Percentiles rank a stretch among this genome's conserved stretches.
Conservation (phyloP, 2,888 invertebrate genomes). For the Escarpia spicata region DNA sequence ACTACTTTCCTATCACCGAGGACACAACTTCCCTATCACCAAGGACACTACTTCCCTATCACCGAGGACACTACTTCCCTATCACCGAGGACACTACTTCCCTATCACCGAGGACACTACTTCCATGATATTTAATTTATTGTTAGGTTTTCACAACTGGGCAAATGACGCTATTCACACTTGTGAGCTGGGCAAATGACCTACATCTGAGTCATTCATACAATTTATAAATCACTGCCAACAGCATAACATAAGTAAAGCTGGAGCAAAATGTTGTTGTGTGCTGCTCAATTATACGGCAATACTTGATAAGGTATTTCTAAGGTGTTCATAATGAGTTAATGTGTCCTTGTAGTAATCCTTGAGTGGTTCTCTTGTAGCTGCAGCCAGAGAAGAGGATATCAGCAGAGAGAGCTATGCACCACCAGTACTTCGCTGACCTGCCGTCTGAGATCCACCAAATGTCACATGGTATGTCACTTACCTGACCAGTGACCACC, state of each 20-base stretch:
- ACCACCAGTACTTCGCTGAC: conserved; percentile 89
- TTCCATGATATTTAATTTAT: too few species aligned
- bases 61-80: too few species aligned
- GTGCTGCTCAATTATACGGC: background rate
- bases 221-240: background rate
- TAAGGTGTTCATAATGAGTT: background rate
- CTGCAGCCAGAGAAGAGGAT: conserved; percentile 83
- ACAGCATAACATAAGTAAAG: background rate
- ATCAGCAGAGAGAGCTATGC: conserved; percentile 86
- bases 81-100: too few species aligned
- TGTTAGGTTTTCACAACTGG: too few species aligned
- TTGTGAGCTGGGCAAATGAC: too few species aligned
- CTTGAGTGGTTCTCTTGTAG: conserved; percentile 53
- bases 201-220: too few species aligned
- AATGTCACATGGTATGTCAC: conserved; percentile 84
- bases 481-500: background rate
- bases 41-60: too few species aligned
- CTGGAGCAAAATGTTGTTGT: background rate
- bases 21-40: too few species aligned
- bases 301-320: background rate
- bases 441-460: conserved; percentile 90
- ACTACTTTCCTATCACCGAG: too few species aligned
- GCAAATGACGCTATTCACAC: too few species aligned
- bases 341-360: background rate
- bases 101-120: too few species aligned